Evolutionary conservation across 1,140 invertebrate genomes (phyloP).

Genomic region (Tetramorium alpestre): DNA sequence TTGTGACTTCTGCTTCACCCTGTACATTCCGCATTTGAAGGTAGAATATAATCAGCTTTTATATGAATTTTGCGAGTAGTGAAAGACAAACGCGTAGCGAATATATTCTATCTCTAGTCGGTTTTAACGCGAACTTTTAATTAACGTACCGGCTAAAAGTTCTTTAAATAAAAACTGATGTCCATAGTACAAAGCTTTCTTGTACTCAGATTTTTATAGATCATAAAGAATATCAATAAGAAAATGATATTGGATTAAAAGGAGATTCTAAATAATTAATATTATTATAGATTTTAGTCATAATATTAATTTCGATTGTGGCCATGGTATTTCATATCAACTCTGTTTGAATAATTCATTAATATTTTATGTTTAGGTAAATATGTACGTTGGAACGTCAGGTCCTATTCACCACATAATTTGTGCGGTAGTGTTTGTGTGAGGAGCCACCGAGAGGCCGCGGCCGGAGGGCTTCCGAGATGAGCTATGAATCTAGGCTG

Average conservation of each 20-base stretch:
- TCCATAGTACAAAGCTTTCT: not conserved
- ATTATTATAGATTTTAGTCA: not conserved
- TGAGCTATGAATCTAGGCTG: slow-evolving; percentile 86
- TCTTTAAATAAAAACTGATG: not conserved
- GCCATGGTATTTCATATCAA: not conserved
- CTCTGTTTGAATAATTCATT: not conserved
- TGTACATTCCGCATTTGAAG: not conserved
- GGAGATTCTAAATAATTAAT: not conserved
- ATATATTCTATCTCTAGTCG: not conserved
- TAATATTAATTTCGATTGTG: not conserved
- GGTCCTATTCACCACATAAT: slow-evolving; percentile 34
- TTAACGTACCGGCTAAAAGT: not conserved
- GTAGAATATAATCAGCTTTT: not conserved
- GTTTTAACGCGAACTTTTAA: slow-evolving; percentile 32
- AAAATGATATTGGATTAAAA: not conserved
- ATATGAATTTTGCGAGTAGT: not conserved
- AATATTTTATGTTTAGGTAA: slow-evolving; percentile 61
- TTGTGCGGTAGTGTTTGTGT: slow-evolving; percentile 65
- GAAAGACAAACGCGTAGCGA: not conserved
- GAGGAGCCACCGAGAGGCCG: slow-evolving; percentile 67
- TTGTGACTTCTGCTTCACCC: too few relatives aligned
- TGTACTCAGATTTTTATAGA: not conserved
- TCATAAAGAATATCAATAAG: too few relatives aligned
- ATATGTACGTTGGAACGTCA: slow-evolving; percentile 54
- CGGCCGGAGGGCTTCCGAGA: slow-evolving; percentile 82